Evolutionary conservation across 1,140 invertebrate genomes (phyloP).

Genomic region (Ceratina japonica): DNA sequence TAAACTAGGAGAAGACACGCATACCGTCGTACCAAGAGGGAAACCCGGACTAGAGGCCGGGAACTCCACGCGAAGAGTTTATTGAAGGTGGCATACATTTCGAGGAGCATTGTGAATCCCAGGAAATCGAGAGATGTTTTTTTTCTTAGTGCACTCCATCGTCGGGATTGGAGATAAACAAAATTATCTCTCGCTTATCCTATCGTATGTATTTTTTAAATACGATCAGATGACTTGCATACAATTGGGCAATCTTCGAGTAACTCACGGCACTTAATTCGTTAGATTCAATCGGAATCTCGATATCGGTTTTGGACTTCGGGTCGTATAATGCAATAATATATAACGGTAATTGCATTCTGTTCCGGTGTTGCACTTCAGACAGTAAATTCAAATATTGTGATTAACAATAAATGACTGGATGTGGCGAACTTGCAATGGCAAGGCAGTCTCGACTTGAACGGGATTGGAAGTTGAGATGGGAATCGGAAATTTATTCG

Average conservation of each 20-base stretch:
- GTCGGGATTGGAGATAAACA: too few relatives aligned
- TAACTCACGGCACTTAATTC: neutral
- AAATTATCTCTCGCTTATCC: neutral
- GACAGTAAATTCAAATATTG: neutral
- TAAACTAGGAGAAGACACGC: slow-evolving; percentile 53
- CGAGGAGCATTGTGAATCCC: slow-evolving; percentile 62
- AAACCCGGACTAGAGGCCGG: neutral
- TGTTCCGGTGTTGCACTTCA: neutral
- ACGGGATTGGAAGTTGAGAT: neutral
- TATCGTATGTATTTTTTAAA: too few relatives aligned
- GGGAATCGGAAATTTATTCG: too few relatives aligned
- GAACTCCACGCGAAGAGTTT: slow-evolving; percentile 38
- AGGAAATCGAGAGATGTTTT: neutral
- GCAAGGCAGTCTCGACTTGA: neutral
- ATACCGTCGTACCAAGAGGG: neutral
- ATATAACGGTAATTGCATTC: slow-evolving; percentile 8
- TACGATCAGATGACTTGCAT: too few relatives aligned
- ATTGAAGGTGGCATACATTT: slow-evolving; percentile 59
- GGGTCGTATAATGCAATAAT: neutral
- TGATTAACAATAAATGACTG: neutral
- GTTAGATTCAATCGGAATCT: neutral
- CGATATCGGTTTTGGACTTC: neutral
- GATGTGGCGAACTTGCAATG: neutral
- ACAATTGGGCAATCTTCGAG: too few relatives aligned
- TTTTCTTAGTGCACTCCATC: too few relatives aligned